Base-by-base conservation (phyloP, 2,113 vertebrate genomes). In the Gasterosteus aculeatus region DNA sequence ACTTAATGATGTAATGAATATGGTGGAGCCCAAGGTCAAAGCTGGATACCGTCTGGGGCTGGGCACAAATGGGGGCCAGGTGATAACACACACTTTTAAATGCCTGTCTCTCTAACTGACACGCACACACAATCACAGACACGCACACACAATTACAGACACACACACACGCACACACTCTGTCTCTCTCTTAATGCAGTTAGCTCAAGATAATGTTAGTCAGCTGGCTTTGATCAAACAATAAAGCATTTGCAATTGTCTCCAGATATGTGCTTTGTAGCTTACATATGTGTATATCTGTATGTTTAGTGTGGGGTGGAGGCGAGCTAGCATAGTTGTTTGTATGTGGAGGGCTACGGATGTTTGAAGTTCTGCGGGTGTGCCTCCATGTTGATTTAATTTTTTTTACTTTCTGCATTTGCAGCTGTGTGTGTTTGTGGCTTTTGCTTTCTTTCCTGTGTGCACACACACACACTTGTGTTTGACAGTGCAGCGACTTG, bases 1-100 rank as follows among this genome's bases (percentile, higher is more conserved):
- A 94, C 93, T 89, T 94, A 94, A 94, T 95, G 94, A 94, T 94
- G 94, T 94, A 95, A 95, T 94, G 94, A 95, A 94, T 95, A 94
- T 93, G 91, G 92, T 76, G 9, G 71, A 90, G 86, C 66, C 82
- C 94, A 95, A 95, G 94, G 94, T 95, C 94, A 93, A 91, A 89
- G 84, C 85, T 81, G 90, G 88, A 85, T 92, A 83, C 88, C 81
- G 90, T 88, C 89, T 90, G 90, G 87, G 73, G 63, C 79, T 51
- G 84, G 76, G 80, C 75, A 83, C 69, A 58, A 71, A 75, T 77
- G 2, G 84, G 53, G 87, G 82, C 80, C 82, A 78, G 87, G 76
- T 87, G 84, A 88, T 88, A 84, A 80, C 80, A 80, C 79, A 77
- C 58, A 47, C 54, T 60, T 87, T 86, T 80, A 74, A 84, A 72